These are phyloP conservation scores for Pagetopsis macropterus DNA, from an alignment of 2,797 vertebrate genomes.

Conservation along the genomic window DNA sequence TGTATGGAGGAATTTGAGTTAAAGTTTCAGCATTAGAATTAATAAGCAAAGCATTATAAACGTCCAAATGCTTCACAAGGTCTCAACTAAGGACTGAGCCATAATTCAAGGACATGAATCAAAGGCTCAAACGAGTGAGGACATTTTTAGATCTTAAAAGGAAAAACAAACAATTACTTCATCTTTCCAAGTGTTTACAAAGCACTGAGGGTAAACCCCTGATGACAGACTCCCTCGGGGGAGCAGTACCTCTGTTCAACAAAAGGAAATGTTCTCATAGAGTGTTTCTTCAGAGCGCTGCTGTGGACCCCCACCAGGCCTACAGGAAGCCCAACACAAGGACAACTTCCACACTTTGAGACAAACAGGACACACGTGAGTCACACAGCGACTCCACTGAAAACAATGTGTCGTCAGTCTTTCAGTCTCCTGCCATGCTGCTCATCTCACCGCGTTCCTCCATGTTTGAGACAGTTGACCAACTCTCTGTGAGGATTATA, in stretches of 20 bases:
- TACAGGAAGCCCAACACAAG: conserved; percentile 77
- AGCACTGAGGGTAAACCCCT: conserved; percentile 58
- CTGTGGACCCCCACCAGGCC: conserved; percentile 51
- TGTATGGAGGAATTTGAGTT: neutral
- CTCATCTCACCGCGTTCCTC: conserved; percentile 18
- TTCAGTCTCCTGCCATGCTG: conserved; percentile 22
- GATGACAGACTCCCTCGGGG: conserved; percentile 54
- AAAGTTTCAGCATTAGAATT: conserved; percentile 10
- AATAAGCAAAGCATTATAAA: neutral
- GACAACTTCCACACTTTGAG: conserved; percentile 71
- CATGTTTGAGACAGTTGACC: neutral
- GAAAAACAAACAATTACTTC: conserved; percentile 68
- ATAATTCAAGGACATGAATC: conserved; percentile 24
- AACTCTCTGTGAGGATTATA: neutral
- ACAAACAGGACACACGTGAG: conserved; percentile 79
- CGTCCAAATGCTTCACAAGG: neutral
- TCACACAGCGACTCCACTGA: conserved; percentile 38
- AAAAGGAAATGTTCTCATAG: conserved; percentile 73
- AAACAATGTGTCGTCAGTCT: conserved; percentile 54
- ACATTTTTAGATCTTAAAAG: conserved; percentile 45
- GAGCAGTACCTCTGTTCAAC: conserved; percentile 64
- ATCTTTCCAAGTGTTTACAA: conserved; percentile 70
- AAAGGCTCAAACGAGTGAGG: conserved; percentile 30
- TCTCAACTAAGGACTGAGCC: conserved; percentile 15
- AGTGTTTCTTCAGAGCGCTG: conserved; percentile 31